phyloP scores from a whole-genome alignment of 2,797 vertebrate genomes.

The Okamejei kenojei region DNA sequence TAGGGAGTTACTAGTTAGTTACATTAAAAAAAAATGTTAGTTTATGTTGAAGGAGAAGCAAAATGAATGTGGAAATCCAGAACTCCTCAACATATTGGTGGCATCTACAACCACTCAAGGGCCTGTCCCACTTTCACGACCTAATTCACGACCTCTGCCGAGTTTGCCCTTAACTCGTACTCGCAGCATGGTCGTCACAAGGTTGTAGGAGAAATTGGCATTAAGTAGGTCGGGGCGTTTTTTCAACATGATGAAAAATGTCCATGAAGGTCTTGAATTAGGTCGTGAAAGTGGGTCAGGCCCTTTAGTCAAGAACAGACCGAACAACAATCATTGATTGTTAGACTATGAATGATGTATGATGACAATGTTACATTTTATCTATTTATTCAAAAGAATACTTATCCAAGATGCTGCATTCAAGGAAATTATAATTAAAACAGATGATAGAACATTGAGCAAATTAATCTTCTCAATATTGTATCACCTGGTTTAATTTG shows the following conservation, averaged over 20 bases:
- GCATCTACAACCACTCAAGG: neutral
- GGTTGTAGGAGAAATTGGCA: too few species aligned
- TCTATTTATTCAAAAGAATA: neutral
- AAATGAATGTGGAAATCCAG: neutral
- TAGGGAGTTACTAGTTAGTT: neutral
- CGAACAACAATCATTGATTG: neutral
- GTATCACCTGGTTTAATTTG: neutral
- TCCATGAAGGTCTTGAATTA: too few species aligned
- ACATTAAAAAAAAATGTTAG: neutral
- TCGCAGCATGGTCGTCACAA: too few species aligned
- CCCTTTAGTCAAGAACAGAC: too few species aligned
- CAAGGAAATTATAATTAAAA: neutral
- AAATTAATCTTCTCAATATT: neutral
- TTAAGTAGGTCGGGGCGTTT: too few species aligned
- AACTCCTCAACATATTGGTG: neutral
- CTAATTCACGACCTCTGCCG: too few species aligned
- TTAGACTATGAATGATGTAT: neutral
- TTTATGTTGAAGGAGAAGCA: neutral
- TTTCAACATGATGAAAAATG: too few species aligned
- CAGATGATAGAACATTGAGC: too few species aligned
- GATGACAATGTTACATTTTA: neutral
- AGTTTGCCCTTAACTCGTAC: too few species aligned
- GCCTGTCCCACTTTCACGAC: too few species aligned
- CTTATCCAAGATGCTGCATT: neutral
- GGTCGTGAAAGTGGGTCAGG: too few species aligned